Evolutionary conservation across 2,113 vertebrate genomes (phyloP), one percentile per base, ranked within the genome.

Genomic region (Peromyscus leucopus): DNA sequence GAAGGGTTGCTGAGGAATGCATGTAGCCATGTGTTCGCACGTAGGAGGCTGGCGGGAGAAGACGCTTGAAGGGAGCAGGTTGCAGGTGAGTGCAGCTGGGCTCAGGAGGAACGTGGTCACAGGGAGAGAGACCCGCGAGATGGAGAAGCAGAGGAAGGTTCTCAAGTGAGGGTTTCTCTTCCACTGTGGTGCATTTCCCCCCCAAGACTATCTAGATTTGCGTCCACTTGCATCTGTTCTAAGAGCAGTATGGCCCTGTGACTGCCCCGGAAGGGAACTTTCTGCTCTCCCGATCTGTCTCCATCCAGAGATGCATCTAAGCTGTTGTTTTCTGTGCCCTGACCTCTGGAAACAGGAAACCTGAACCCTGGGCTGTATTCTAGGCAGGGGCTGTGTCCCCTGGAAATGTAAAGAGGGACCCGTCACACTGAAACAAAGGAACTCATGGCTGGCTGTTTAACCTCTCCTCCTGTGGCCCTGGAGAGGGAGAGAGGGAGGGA

Each of bases 281-380:
- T 78, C 82, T 87, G 76, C 65, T 89, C 55, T 74, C 67, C 57
- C 89, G 26, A 78, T 83, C 51, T 13, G 5, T 3, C 75, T 91
- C 26, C 51, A 93, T 76, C 39, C 51, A 69, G 59, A 78, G 75
- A 42, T 78, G 67, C 61, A 51, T 75, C 67, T 96, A 55, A 97
- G 78, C 94, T 78, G 69, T 65, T 5, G 1, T 76, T 82, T 94
- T 28, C n/a, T 90, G 28, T 63, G 51, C 71, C 11, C 0, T 89
- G 91, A 90, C 72, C 80, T 33, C 88, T 90, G 76, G 74, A 91
- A 75, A 86, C 39, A 82, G 93, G 71, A 94, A 88, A 72, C 33
- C 11, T 74, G 61, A 90, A 16, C 59, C 48, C 42, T 78, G 0
- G 28, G 24, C 0, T 31, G 13, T 92, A 65, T 42, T 19, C 33